Conservation (phyloP, 2,797 vertebrate genomes). For the Spondyliosoma cantharus region DNA sequence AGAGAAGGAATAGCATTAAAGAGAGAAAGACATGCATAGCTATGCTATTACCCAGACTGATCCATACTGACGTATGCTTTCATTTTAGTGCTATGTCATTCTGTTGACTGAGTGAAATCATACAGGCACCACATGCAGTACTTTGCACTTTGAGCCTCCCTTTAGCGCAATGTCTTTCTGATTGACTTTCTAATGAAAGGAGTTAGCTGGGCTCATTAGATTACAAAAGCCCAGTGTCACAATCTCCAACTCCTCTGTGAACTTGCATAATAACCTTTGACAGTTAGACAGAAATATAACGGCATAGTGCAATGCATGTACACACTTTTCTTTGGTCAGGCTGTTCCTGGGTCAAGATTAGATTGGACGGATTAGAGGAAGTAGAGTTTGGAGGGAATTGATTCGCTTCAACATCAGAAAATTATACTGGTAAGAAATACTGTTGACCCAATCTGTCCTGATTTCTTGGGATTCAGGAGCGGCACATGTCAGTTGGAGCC, state of each 20-base stretch:
- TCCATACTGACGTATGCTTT: not conserved
- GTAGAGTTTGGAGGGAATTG: not conserved
- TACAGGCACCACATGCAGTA: not conserved
- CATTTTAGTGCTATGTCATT: not conserved
- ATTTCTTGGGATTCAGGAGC: not conserved
- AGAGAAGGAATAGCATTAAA: not conserved
- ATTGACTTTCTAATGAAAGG: not conserved
- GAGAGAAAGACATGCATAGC: not conserved
- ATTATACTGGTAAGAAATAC: not conserved
- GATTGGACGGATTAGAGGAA: not conserved
- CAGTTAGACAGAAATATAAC: slow-evolving; percentile 22
- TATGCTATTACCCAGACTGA: not conserved
- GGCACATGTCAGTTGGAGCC: not conserved
- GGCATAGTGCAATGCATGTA: not conserved
- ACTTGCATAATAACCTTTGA: slow-evolving; percentile 37
- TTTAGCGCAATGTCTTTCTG: slow-evolving; percentile 7
- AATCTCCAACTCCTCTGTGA: slow-evolving; percentile 25
- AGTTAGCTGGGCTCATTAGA: not conserved
- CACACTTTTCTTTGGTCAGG: slow-evolving; percentile 17
- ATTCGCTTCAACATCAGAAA: not conserved
- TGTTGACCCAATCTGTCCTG: not conserved
- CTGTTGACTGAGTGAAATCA: slow-evolving; percentile 16
- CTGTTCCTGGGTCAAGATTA: not conserved
- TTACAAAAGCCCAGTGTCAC: slow-evolving; percentile 42
- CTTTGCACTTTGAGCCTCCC: slow-evolving; percentile 27